Evolutionary conservation across 2,888 invertebrate genomes (phyloP).

Genomic region (Micropterix aruncella): DNA sequence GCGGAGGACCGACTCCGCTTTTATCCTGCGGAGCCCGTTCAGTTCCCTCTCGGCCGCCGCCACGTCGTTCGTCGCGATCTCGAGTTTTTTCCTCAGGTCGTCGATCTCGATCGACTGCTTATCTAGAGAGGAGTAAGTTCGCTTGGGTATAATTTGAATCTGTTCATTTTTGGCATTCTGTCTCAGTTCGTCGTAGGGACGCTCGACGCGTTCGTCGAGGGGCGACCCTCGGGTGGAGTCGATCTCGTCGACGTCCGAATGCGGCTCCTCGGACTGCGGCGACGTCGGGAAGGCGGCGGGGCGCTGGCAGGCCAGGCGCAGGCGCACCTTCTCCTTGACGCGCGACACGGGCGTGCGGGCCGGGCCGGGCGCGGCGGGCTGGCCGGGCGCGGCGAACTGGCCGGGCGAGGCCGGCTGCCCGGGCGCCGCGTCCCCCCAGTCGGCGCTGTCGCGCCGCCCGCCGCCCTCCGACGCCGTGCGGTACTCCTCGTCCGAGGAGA

Average conservation of each 20-base stretch:
- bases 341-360: constrained; percentile 38
- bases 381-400: constrained; percentile 45
- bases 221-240: constrained; percentile 33
- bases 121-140: constrained; percentile 41
- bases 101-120: constrained; percentile 54
- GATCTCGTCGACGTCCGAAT: constrained; percentile 36
- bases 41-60: constrained; percentile 59
- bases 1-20: constrained; percentile 52
- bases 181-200: constrained; percentile 1
- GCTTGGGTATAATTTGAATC: constrained; percentile 23
- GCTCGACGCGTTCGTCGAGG: constrained; percentile 20
- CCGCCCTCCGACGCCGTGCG: constrained; percentile 76
- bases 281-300: constrained; percentile 15
- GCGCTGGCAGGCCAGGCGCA: constrained; percentile 48
- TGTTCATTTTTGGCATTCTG: constrained; percentile 26
- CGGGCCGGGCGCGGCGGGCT: constrained; percentile 35
- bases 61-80: constrained; percentile 45
- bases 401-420: constrained; percentile 45
- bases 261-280: constrained; percentile 15
- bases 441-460: constrained; percentile 65
- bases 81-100: constrained; percentile 55
- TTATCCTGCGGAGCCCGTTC: constrained; percentile 51
- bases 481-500: constrained; percentile 80
- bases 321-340: constrained; percentile 40
- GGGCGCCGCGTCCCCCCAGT: constrained; percentile 56